A percentile compares a stretch with the other conserved stretches of the same genome.
Conservation (phyloP, 2,113 vertebrate species). For the Nothoprocta perdicaria region DNA sequence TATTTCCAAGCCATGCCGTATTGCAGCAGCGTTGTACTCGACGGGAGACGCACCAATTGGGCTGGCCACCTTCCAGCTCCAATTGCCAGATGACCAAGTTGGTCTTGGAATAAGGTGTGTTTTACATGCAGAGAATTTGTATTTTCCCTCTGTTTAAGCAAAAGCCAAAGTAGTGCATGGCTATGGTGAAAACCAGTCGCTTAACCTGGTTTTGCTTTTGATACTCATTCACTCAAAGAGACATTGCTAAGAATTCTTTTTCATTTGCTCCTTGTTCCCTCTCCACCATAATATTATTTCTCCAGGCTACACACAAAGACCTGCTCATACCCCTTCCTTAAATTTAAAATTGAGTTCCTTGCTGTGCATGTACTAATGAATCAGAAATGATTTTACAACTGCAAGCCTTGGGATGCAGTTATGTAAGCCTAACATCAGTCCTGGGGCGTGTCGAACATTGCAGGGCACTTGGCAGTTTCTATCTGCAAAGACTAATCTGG, state of each 20-base stretch:
- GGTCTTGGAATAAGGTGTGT: neutral
- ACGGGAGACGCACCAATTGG: constrained; percentile 6
- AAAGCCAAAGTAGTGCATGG: neutral
- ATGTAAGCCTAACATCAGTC: neutral
- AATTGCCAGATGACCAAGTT: constrained; percentile 8
- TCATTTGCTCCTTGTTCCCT: neutral
- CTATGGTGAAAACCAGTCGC: neutral
- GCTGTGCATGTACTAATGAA: neutral
- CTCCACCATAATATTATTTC: neutral
- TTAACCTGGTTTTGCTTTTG: neutral
- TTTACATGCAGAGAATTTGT: neutral
- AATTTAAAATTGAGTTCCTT: neutral
- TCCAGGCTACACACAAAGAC: neutral
- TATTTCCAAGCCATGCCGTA: constrained; percentile 35
- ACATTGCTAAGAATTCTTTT: neutral
- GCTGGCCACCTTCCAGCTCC: constrained; percentile 51
- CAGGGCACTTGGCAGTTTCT: neutral
- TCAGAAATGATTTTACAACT: neutral
- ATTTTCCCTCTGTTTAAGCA: neutral
- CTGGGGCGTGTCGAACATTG: neutral
- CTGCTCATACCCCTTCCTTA: neutral
- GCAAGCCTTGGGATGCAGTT: neutral
- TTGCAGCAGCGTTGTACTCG: constrained; percentile 21
- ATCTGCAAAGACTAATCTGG: neutral
- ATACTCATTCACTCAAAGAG: neutral